Percentiles rank a stretch among this genome's conserved stretches.
Evolutionary conservation across 2,113 vertebrate species (phyloP).

Genomic region (Bambusicola thoracicus): DNA sequence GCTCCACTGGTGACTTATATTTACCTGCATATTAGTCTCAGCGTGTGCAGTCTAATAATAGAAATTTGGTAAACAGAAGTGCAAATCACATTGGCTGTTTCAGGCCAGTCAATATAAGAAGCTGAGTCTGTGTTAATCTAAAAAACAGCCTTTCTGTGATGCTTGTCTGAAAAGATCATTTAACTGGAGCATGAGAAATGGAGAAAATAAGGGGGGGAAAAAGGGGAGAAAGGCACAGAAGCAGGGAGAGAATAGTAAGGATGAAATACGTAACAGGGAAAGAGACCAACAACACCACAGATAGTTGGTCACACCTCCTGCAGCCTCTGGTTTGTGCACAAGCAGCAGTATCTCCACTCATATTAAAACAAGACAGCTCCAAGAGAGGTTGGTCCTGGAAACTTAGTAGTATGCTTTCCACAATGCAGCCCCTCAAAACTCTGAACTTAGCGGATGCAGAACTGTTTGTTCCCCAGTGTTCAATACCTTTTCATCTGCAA

Average conservation of each 20-base stretch:
- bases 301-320: background rate
- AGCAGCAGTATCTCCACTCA: background rate
- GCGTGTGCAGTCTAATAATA: slow-evolving; percentile 12
- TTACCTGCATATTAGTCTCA: slow-evolving; percentile 16
- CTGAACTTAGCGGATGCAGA: background rate
- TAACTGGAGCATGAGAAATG: background rate
- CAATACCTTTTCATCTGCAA: background rate
- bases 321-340: background rate
- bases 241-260: background rate
- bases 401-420: background rate
- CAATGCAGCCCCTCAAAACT: background rate
- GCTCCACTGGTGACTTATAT: slow-evolving; percentile 36
- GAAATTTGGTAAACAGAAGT: slow-evolving; percentile 15
- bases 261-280: background rate
- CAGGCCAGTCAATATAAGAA: background rate
- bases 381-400: background rate
- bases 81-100: slow-evolving; percentile 13
- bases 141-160: slow-evolving; percentile 7
- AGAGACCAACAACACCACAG: background rate
- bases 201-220: background rate
- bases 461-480: background rate
- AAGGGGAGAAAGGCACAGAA: background rate
- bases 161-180: slow-evolving; percentile 43
- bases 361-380: background rate
- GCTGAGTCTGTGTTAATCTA: slow-evolving; percentile 12